Evolutionary conservation across 2,888 invertebrate species (phyloP).

Genomic region (Tachina lurida): DNA sequence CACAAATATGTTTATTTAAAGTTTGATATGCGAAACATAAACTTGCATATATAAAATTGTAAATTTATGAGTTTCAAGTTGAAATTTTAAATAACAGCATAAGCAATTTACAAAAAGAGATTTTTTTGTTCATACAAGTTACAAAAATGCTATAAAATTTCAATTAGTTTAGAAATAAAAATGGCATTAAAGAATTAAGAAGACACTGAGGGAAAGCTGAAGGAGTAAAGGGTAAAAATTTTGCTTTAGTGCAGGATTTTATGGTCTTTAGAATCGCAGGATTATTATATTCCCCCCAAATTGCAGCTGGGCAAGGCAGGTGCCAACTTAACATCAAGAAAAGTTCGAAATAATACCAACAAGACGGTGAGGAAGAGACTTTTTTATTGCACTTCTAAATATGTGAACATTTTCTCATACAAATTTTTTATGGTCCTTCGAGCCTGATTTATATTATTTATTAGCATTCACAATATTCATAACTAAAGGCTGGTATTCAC

Average conservation of each 20-base stretch:
- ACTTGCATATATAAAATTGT: conserved; percentile 30
- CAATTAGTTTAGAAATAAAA: background rate
- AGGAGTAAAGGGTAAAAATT: background rate
- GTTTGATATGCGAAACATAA: conserved; percentile 57
- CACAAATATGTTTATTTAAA: conserved; percentile 56
- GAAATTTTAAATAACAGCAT: conserved; percentile 49
- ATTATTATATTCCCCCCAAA: background rate
- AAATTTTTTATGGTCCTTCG: no score
- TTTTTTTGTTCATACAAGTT: background rate
- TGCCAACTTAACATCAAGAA: no score
- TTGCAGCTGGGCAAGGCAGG: background rate
- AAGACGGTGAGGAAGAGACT: no score
- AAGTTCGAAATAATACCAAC: no score
- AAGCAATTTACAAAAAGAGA: conserved; percentile 29
- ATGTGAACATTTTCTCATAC: no score
- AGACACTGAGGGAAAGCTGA: background rate
- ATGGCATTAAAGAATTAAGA: background rate
- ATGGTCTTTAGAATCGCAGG: background rate
- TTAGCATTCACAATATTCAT: no score
- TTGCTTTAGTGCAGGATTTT: no score
- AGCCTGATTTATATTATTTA: no score
- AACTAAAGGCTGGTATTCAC: no score
- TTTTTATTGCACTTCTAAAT: no score
- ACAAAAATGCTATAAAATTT: conserved; percentile 13
- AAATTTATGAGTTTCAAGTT: conserved; percentile 47